phyloP scores from a whole-genome alignment of 2,797 vertebrate species.

The Anolis apletophallus region DNA sequence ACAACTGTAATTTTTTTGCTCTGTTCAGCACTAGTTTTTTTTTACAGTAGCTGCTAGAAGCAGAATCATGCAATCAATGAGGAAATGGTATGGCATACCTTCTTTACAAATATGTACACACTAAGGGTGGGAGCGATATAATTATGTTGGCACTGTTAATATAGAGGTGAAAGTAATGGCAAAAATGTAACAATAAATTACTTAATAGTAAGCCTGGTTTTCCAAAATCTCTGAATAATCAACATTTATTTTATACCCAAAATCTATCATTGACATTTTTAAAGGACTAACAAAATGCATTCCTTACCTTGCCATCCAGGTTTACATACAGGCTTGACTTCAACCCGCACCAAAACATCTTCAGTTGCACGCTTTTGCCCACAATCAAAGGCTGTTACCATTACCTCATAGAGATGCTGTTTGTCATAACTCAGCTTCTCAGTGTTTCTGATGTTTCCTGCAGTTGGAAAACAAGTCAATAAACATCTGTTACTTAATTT shows the following conservation, averaged over 20 bases:
- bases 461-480: slow-evolving; percentile 39
- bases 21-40: too few species aligned
- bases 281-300: not conserved
- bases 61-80: too few species aligned
- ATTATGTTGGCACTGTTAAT: not conserved
- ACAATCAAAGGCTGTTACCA: slow-evolving; percentile 94
- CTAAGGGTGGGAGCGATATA: too few species aligned
- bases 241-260: not conserved
- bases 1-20: too few species aligned
- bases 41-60: too few species aligned
- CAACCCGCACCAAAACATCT: slow-evolving; percentile 87
- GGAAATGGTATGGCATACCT: too few species aligned
- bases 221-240: not conserved
- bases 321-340: slow-evolving; percentile 95
- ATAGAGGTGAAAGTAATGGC: too few species aligned
- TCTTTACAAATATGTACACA: too few species aligned
- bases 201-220: not conserved
- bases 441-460: slow-evolving; percentile 95
- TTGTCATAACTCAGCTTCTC: slow-evolving; percentile 93
- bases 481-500: slow-evolving; percentile 22
- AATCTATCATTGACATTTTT: not conserved
- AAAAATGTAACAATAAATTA: not conserved
- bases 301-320: slow-evolving; percentile 95
- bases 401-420: slow-evolving; percentile 91
- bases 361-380: slow-evolving; percentile 90